Percentiles rank a stretch among this genome's conserved stretches.
Conservation (phyloP, 2,797 vertebrate genomes). For the Delichon dasypus region DNA sequence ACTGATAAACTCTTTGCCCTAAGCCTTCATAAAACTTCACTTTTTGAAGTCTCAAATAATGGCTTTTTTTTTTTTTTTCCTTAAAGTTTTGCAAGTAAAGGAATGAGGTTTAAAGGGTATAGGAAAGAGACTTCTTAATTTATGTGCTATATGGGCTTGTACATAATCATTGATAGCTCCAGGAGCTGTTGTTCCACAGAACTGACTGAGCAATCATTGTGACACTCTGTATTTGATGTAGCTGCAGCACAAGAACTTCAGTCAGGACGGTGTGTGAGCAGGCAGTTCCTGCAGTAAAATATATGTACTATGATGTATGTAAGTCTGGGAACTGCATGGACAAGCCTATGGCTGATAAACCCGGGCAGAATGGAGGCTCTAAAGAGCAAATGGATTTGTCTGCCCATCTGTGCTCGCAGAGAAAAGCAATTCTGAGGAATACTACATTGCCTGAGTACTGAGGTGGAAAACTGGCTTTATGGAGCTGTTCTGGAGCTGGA, state of each 20-base stretch:
- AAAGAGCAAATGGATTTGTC: neutral
- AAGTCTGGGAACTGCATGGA: neutral
- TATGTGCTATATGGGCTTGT: neutral
- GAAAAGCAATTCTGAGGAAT: neutral
- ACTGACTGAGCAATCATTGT: neutral
- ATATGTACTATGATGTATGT: neutral
- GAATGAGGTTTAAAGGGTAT: neutral
- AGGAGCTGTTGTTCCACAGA: neutral
- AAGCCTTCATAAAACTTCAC: neutral
- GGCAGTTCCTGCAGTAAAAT: neutral
- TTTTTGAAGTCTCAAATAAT: neutral
- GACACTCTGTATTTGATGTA: neutral
- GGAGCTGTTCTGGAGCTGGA: neutral
- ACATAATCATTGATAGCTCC: neutral
- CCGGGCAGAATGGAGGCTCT: neutral
- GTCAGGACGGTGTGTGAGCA: neutral
- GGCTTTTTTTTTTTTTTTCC: rapidly evolving
- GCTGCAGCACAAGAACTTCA: neutral
- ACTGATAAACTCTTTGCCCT: neutral
- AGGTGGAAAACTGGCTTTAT: neutral
- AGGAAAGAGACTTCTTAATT: neutral
- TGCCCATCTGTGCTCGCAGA: neutral
- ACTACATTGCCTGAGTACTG: neutral
- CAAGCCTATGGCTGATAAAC: neutral
- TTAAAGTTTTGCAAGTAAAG: neutral